These are phyloP conservation scores for Leiothrix lutea DNA, from an alignment of 2,113 vertebrate genomes.

Conservation along the genomic window DNA sequence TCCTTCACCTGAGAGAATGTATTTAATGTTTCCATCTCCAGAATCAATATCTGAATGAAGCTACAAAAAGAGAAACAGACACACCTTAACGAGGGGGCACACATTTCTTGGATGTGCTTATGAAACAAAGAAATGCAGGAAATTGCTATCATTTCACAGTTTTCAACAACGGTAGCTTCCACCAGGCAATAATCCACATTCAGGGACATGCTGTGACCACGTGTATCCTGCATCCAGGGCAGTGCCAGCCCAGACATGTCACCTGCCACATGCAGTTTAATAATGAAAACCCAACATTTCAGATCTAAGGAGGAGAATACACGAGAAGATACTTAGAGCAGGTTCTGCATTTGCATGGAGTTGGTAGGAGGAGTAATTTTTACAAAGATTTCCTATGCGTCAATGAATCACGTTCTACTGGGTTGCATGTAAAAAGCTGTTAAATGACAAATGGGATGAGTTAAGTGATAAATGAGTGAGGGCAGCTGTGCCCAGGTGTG, in stretches of 20 bases:
- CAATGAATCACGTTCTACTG: background rate
- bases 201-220: background rate
- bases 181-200: background rate
- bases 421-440: background rate
- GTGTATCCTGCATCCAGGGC: background rate
- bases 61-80: slow-evolving; percentile 71
- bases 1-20: slow-evolving; percentile 98
- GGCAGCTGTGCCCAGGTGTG: background rate
- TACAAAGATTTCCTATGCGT: background rate
- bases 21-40: slow-evolving; percentile 94
- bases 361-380: background rate
- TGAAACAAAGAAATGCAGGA: background rate
- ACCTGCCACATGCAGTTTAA: background rate
- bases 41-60: slow-evolving; percentile 97
- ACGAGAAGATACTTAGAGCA: background rate
- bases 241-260: background rate
- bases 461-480: background rate
- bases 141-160: background rate
- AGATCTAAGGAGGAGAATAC: background rate
- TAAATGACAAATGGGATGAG: background rate
- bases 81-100: background rate
- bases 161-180: background rate
- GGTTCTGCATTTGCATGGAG: background rate
- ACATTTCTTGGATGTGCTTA: background rate
- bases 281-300: background rate